A percentile compares a stretch with the other conserved stretches of the same genome.
These are phyloP conservation scores for Champsocephalus gunnari DNA, from an alignment of 2,797 vertebrate species.

Conservation along the genomic window DNA sequence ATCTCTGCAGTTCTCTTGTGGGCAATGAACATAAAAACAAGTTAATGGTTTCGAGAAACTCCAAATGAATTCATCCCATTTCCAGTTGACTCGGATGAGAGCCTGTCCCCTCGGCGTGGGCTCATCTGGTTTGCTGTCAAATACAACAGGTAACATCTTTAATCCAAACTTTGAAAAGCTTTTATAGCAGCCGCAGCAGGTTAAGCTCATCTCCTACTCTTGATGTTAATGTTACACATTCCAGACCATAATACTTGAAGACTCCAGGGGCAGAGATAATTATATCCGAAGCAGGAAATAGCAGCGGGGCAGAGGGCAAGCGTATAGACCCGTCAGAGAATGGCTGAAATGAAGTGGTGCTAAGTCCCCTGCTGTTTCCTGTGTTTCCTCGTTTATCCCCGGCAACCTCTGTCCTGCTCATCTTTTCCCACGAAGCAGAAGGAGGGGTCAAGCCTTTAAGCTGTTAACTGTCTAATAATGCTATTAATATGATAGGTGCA, in stretches of 20 bases:
- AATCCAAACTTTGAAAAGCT: constrained; percentile 33
- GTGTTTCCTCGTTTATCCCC: constrained; percentile 38
- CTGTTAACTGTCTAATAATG: constrained; percentile 29
- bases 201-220: constrained; percentile 36
- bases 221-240: constrained; percentile 74
- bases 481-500: constrained; percentile 21
- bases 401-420: constrained; percentile 32
- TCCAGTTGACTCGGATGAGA: neutral
- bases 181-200: constrained; percentile 20
- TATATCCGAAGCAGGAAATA: constrained; percentile 82
- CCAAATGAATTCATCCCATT: neutral
- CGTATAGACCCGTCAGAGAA: constrained; percentile 62
- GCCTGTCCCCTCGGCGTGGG: neutral
- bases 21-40: neutral
- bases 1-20: neutral
- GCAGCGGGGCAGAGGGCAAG: constrained; percentile 67
- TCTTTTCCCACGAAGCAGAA: constrained; percentile 38
- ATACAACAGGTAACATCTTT: constrained; percentile 11
- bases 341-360: constrained; percentile 52
- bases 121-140: constrained; percentile 13
- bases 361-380: constrained; percentile 47
- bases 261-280: constrained; percentile 78
- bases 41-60: neutral
- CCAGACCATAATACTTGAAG: constrained; percentile 73
- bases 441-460: constrained; percentile 36